Base-by-base conservation (phyloP, 2,113 vertebrate species). In the Oreamnos americanus region DNA sequence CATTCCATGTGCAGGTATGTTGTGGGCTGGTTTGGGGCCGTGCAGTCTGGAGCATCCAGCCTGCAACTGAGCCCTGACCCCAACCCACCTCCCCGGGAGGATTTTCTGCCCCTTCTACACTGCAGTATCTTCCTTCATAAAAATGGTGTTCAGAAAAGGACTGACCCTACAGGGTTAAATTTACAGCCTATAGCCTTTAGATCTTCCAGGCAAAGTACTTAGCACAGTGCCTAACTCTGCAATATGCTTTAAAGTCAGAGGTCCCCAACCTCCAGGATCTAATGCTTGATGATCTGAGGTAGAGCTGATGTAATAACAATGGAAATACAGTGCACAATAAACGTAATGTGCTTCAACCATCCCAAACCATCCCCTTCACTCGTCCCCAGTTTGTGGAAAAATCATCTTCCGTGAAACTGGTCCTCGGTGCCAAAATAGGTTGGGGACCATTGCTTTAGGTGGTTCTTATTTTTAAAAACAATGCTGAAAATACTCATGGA, bases 1-100 rank as follows among this genome's bases (percentile, higher is more conserved):
- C 13, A 23, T 4, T 26, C 33, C n/a, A 51, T 6, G 3, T 0
- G 1, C 1, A 8, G 23, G 43, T 49, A 6, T n/a, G 6, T 7
- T 17, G n/a, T 23, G 3, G 39, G 25, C 33, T 39, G 14, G 21
- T 33, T 30, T 13, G 21, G 36, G 51, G 49, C 47, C 43, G 4
- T 19, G 26, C 57, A 15, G 30, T 83, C 21, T 21, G 33, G 25
- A 79, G 36, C 19, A 2, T 62, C 30, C 55, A 55, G 30, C 25
- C 60, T 57, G 49, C 28, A 53, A 15, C 36, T 47, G 71, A 62
- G 13, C 76, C 57, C 14, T 5, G 47, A 13, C 17, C 17, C 7
- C 6, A 21, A 5, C 3, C 4, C 1, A 8, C 15, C 45, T 49
- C 13, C 33, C 16, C 15, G 62, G 43, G 51, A 11, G 53, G 47